phyloP scores from a whole-genome alignment of 2,888 invertebrate genomes.

The Cremastinae sp. region DNA sequence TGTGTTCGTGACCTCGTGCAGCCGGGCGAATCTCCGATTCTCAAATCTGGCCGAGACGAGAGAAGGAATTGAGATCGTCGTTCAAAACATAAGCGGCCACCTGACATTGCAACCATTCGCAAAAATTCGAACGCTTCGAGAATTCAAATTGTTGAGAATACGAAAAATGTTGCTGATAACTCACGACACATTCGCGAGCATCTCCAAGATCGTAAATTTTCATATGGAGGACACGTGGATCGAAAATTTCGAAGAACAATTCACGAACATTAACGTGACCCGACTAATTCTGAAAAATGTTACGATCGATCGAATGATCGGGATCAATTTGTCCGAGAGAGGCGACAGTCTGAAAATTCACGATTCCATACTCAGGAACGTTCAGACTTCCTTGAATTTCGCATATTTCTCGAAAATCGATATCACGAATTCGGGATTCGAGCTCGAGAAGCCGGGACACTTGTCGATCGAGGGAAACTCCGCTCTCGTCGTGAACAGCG shows the following conservation, averaged over 20 bases:
- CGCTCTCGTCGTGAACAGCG: constrained; percentile 64
- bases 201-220: constrained; percentile 64
- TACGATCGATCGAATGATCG: constrained; percentile 65
- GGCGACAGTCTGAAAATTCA: constrained; percentile 65
- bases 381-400: constrained; percentile 67
- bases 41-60: constrained; percentile 65
- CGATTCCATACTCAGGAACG: constrained; percentile 64
- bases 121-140: constrained; percentile 57
- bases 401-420: constrained; percentile 66
- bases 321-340: constrained; percentile 65
- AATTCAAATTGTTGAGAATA: constrained; percentile 66
- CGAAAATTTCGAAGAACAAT: constrained; percentile 68
- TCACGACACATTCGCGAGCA: constrained; percentile 64
- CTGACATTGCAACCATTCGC: constrained; percentile 65
- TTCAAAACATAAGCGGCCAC: constrained; percentile 68
- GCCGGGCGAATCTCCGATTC: constrained; percentile 64
- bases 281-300: constrained; percentile 68
- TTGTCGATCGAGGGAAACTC: constrained; percentile 66
- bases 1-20: constrained; percentile 67
- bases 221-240: constrained; percentile 67
- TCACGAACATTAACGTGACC: constrained; percentile 61
- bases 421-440: constrained; percentile 68
- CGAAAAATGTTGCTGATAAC: constrained; percentile 64
- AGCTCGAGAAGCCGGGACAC: constrained; percentile 66
- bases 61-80: constrained; percentile 63